Conservation (phyloP, 2,888 invertebrate genomes). For the Lasioglossum pauxillum region DNA sequence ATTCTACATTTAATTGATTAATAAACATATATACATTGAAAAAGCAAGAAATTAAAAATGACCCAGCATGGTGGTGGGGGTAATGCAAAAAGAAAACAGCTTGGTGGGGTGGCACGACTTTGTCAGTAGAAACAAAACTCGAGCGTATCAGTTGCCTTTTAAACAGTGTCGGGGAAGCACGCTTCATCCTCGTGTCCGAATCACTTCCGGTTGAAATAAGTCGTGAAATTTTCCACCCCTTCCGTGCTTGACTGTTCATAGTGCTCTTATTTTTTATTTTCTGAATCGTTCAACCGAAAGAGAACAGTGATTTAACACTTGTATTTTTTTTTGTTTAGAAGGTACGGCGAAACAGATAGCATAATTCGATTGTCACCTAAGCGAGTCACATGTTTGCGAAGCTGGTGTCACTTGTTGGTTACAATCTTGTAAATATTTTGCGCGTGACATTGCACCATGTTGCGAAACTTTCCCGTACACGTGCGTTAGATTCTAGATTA, state of each 20-base stretch:
- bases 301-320: not conserved
- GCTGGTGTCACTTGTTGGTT: not conserved
- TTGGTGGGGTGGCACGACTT: constrained; percentile 44
- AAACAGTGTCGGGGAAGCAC: constrained; percentile 30
- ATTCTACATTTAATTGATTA: not conserved
- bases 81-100: constrained; percentile 12
- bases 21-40: not conserved
- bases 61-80: constrained; percentile 2
- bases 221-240: not conserved
- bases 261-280: not conserved
- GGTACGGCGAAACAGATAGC: constrained; percentile 16
- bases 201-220: constrained; percentile 19
- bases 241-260: not conserved
- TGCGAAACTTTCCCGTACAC: constrained; percentile 26
- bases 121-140: constrained; percentile 50
- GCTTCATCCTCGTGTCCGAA: not conserved
- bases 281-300: not conserved
- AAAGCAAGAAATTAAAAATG: constrained; percentile 10
- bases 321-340: not conserved
- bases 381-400: not conserved
- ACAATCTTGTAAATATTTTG: constrained; percentile 7
- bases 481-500: not conserved
- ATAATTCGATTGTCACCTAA: not conserved
- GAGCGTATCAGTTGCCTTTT: constrained; percentile 39
- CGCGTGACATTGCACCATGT: constrained; percentile 28